Conservation (phyloP, 2,797 vertebrate species). For the Hephaestus fuliginosus region DNA sequence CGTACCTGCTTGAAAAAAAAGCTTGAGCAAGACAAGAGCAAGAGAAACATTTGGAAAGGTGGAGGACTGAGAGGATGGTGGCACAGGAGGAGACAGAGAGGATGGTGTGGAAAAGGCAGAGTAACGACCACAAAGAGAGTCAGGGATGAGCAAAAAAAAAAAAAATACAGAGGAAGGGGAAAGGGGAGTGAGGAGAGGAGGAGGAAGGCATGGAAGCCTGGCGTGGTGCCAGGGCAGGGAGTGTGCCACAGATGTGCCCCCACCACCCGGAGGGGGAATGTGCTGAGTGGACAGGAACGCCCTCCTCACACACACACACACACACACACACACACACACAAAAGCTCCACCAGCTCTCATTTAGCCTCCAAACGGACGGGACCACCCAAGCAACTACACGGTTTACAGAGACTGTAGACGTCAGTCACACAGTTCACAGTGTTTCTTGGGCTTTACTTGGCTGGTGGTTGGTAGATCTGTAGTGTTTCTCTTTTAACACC, state of each 20-base stretch:
- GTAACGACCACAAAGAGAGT: not conserved
- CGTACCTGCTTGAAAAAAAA: too few relatives aligned
- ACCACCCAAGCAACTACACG: conserved; percentile 46
- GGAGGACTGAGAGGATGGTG: conserved; percentile 4
- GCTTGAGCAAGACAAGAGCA: too few relatives aligned
- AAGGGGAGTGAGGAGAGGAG: conserved; percentile 7
- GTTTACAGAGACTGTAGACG: not conserved
- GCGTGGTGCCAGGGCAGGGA: conserved; percentile 58
- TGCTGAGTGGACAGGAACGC: conserved; percentile 75
- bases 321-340: conserved; percentile 19
- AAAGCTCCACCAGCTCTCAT: conserved; percentile 16
- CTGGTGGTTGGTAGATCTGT: not conserved
- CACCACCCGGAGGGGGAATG: conserved; percentile 52
- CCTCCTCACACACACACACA: conserved; percentile 6
- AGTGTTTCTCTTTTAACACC: not conserved
- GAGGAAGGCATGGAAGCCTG: conserved; percentile 49
- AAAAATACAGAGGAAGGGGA: conserved; percentile 26
- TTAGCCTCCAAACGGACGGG: conserved; percentile 18
- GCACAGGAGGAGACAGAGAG: not conserved
- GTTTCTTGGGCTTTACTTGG: not conserved
- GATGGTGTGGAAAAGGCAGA: not conserved
- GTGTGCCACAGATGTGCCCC: conserved; percentile 79
- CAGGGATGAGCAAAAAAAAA: conserved; percentile 7
- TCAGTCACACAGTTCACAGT: conserved; percentile 24
- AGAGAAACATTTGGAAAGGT: not conserved